Conservation (phyloP, 2,113 vertebrate genomes). For the Loxodonta africana region DNA sequence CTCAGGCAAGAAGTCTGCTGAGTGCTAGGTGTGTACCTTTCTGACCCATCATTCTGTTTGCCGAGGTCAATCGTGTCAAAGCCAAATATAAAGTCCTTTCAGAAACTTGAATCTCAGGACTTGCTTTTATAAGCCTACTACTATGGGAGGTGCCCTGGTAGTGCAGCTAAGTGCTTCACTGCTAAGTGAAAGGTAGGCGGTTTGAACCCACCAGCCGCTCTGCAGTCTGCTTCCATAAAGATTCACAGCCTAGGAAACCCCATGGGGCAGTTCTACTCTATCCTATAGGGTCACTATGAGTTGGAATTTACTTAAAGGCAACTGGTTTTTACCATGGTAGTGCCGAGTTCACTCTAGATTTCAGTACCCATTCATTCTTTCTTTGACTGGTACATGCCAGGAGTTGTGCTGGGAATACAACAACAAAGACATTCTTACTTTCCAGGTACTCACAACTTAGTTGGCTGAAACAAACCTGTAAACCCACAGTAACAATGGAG, state of each 20-base stretch:
- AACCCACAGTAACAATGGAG: background rate
- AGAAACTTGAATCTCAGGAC: slow-evolving; percentile 1
- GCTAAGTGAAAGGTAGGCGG: background rate
- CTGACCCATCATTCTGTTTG: slow-evolving; percentile 18
- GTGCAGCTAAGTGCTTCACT: background rate
- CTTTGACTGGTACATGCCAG: background rate
- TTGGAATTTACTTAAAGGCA: background rate
- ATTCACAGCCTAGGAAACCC: background rate
- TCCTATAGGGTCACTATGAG: background rate
- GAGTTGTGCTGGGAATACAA: background rate
- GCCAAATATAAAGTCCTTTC: slow-evolving; percentile 47
- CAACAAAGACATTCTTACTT: background rate
- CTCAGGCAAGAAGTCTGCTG: background rate
- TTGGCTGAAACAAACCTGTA: background rate
- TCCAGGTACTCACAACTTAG: background rate
- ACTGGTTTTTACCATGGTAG: background rate
- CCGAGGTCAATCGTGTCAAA: slow-evolving; percentile 35
- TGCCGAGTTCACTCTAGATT: background rate
- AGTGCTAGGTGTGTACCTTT: background rate
- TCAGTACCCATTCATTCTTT: background rate
- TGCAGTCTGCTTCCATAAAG: background rate
- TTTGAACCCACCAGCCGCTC: background rate
- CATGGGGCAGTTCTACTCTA: background rate
- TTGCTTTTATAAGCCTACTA: background rate
- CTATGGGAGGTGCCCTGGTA: background rate